phyloP scores from a whole-genome alignment of 1,140 invertebrate species.

The Phocides pigmalion region DNA sequence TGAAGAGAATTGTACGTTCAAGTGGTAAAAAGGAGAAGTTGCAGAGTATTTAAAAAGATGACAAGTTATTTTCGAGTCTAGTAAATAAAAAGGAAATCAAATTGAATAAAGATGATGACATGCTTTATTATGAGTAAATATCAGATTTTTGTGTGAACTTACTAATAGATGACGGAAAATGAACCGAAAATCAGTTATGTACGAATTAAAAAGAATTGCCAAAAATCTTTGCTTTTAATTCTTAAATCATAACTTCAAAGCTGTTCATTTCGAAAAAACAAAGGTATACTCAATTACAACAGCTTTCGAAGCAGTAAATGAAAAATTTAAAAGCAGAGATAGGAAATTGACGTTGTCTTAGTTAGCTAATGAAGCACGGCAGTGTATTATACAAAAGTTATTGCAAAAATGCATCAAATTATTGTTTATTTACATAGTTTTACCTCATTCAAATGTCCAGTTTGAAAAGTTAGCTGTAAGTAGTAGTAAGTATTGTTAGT shows the following conservation, averaged over 20 bases:
- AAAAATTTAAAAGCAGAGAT: conserved; percentile 4
- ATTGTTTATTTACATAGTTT: conserved; percentile 33
- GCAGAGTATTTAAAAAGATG: conserved; percentile 24
- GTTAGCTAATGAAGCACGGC: conserved; percentile 26
- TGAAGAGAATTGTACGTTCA: conserved; percentile 34
- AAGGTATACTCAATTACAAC: no score
- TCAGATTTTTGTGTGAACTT: conserved; percentile 13
- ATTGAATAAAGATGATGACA: conserved; percentile 14
- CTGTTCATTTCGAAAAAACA: neutral
- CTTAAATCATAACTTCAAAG: conserved; percentile 1
- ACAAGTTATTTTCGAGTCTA: conserved; percentile 3
- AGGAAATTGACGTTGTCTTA: conserved; percentile 3
- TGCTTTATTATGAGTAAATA: conserved; percentile 6
- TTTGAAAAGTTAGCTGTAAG: conserved; percentile 22
- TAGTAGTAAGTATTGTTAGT: conserved; percentile 18
- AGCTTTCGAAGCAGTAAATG: conserved; percentile 3
- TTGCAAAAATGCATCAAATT: conserved; percentile 14
- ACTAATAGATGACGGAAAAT: conserved; percentile 1
- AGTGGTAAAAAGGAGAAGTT: conserved; percentile 33
- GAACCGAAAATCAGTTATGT: conserved; percentile 12
- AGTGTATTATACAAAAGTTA: conserved; percentile 35
- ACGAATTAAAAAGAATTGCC: conserved; percentile 5
- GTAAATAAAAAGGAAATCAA: conserved; percentile 14
- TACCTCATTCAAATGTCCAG: conserved; percentile 30
- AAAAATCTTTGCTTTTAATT: conserved; percentile 9